Evolutionary conservation across 2,113 vertebrate genomes (phyloP), one percentile per base, ranked within the genome.

Genomic region (Myiagra hebetior): DNA sequence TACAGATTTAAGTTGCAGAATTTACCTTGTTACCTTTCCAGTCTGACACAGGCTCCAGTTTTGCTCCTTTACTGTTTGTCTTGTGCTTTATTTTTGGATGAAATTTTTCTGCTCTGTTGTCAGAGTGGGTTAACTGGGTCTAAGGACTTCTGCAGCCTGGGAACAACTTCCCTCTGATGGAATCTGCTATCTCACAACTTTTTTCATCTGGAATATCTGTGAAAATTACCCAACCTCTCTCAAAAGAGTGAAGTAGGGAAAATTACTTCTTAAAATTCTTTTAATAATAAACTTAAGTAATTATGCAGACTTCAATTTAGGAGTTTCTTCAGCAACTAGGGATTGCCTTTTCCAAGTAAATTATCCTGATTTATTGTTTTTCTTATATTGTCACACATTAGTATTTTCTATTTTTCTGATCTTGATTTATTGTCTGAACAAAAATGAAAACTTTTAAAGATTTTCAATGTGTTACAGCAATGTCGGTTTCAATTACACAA

Each of bases 381-480:
- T 78, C 22, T 31, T 56, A 73, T 19, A 82, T 91, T 95, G 46
- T 44, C 46, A 47, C 30, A 49, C 33, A 28, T 69, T 41, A 18
- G 11, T 85, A 69, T 92, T 97, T 95, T 87, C 57, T 89, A 16
- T 62, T 84, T 85, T 87, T 44, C 42, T 86, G 62, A 81, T 64
- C n/a, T 91, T 64, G 62, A 59, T 84, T 91, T 92, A 75, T 89
- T 91, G 47, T 97, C 91, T 50, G 56, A 35, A 81, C 50, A 76
- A 82, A 81, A 95, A 87, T 69, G 11, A 80, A 30, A 24, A 64
- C 39, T 88, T 89, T 6, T 85, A 56, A 97, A 92, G 27, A 80
- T 86, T 94, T 97, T 89, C 23, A 64, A 7, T 74, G 47, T 87
- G 83, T 95, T 81, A 85, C 65, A 91, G 60, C 30, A 78, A 69